These are phyloP conservation scores for Holocentrus rufus DNA, from an alignment of 2,797 vertebrate species.

Conservation along the genomic window DNA sequence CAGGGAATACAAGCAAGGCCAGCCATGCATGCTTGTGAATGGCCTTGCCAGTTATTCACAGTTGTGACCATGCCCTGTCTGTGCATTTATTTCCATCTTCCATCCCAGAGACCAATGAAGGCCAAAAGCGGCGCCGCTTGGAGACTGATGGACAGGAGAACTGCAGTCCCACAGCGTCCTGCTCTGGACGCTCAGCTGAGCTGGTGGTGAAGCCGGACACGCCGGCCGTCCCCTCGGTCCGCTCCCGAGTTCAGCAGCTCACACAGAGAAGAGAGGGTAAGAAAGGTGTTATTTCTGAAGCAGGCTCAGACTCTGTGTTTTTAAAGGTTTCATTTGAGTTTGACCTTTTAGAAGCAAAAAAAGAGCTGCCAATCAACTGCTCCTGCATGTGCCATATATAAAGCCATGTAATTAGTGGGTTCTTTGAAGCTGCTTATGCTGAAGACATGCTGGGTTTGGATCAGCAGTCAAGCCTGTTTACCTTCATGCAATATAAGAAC, in stretches of 20 bases:
- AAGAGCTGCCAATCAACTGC: too few species aligned
- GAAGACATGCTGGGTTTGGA: background rate
- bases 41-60: background rate
- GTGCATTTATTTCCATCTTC: background rate
- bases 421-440: background rate
- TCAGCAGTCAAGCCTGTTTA: slow-evolving; percentile 18
- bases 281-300: background rate
- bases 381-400: too few species aligned
- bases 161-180: slow-evolving; percentile 52
- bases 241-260: slow-evolving; percentile 75
- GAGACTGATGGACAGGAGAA: slow-evolving; percentile 75
- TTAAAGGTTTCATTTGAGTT: too few species aligned
- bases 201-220: slow-evolving; percentile 76
- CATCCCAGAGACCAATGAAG: slow-evolving; percentile 64
- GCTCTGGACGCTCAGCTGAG: slow-evolving; percentile 58
- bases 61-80: background rate
- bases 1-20: too few species aligned
- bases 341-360: too few species aligned
- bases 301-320: too few species aligned
- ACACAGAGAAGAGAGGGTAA: slow-evolving; percentile 74
- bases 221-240: slow-evolving; percentile 73
- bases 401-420: background rate
- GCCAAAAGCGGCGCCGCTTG: slow-evolving; percentile 77
- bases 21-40: too few species aligned
- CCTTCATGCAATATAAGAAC: slow-evolving; percentile 4